Evolutionary conservation across 2,113 vertebrate genomes (phyloP), one percentile per base, ranked within the genome.

Genomic region (Tamias sibiricus): DNA sequence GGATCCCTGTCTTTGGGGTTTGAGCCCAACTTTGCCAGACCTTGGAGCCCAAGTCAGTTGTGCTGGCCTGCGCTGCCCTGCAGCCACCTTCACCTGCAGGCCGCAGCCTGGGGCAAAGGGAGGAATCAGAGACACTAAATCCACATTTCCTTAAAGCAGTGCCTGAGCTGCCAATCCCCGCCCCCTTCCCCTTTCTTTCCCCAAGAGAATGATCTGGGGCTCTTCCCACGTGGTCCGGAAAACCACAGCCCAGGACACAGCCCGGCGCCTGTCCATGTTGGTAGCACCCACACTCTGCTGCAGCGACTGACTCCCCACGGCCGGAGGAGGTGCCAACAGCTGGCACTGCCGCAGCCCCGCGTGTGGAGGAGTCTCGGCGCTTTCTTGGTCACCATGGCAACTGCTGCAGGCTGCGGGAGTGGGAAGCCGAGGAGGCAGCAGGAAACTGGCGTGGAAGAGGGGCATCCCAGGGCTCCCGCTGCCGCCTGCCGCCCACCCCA

Each of bases 341-440:
- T 35, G 52, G 79, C 20, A 0, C 44, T 54, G 59, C 30, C 2
- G 52, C 14, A n/a, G 81, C 20, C 49, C 44, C 69, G 3, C 47
- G 17, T 30, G 52, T 8, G 71, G 24, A 16, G 3, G 28, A 91
- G 47, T 37, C n/a, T 9, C 88, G 1, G 19, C 6, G 40, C 54
- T 68, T 87, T 68, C 81, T n/a, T 13, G 0, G 0, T 97, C 83
- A 35, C 96, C 91, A 94, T 94, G 83, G 93, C 89, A 94, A 95
- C 95, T 22, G 37, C 6, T 3, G 26, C 57, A 22, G 86, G 47
- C 69, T 76, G 79, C n/a, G 42, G 17, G 20, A 44, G 80, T 20
- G 35, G 84, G 69, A 68, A 30, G 5, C 4, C 1, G 35, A 85
- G 69, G n/a, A 69, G 22, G 12, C 7, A 35, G 66, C 57, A 62